A percentile compares a stretch with the other conserved stretches of the same genome.
These are phyloP conservation scores for Opisthograptis luteolata DNA, from an alignment of 2,888 invertebrate genomes.

Conservation along the genomic window DNA sequence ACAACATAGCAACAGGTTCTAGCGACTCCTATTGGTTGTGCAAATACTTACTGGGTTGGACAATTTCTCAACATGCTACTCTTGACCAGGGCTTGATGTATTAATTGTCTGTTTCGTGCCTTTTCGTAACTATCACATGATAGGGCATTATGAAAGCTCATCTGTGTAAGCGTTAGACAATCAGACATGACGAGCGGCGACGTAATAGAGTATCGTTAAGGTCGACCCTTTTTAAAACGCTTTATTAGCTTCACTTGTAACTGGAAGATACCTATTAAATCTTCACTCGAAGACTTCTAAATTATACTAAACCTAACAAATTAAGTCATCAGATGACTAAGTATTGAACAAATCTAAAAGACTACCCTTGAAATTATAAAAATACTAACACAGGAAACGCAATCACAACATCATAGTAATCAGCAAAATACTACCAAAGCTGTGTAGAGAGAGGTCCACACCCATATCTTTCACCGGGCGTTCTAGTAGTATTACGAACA, in stretches of 20 bases:
- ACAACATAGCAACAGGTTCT: conserved; percentile 25
- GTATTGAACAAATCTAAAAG: too few species aligned
- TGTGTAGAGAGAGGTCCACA: not conserved
- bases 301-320: too few species aligned
- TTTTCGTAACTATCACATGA: conserved; percentile 1
- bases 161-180: too few species aligned
- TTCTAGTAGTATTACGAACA: conserved; percentile 23
- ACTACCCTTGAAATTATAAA: too few species aligned
- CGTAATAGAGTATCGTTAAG: too few species aligned
- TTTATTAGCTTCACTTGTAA: too few species aligned
- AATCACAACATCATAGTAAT: not conserved
- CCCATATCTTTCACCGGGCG: conserved; percentile 14
- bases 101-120: conserved; percentile 9
- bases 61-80: conserved; percentile 30
- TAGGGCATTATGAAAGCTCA: not conserved
- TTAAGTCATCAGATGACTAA: too few species aligned
- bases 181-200: too few species aligned
- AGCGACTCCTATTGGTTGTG: conserved; percentile 29
- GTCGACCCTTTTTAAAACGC: too few species aligned
- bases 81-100: conserved; percentile 24
- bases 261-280: too few species aligned
- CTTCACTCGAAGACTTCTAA: too few species aligned
- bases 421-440: not conserved
- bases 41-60: conserved; percentile 31
- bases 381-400: not conserved